Evolutionary conservation across 2,888 invertebrate genomes (phyloP).

Genomic region (Elmis aenea): DNA sequence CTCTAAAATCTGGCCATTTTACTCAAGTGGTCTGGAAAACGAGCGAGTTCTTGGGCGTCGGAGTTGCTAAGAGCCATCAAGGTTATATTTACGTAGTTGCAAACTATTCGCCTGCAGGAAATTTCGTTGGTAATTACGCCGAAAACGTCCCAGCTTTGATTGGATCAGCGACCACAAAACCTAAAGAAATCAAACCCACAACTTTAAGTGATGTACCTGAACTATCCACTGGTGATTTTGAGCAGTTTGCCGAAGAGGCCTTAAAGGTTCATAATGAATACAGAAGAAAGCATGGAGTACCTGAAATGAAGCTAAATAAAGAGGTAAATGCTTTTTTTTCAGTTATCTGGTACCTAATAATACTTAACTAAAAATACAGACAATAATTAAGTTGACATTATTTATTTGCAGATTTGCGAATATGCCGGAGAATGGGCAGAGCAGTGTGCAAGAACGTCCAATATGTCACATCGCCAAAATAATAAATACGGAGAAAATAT

Average conservation of each 20-base stretch:
- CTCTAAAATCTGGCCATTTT: constrained; percentile 63
- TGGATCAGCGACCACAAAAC: too few species aligned
- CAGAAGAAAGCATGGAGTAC: constrained; percentile 54
- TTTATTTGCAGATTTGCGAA: constrained; percentile 50
- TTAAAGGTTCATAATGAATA: constrained; percentile 59
- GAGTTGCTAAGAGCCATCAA: constrained; percentile 62
- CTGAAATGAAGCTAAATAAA: constrained; percentile 50
- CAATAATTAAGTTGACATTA: too few species aligned
- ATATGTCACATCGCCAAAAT: constrained; percentile 61
- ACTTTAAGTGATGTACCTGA: background rate
- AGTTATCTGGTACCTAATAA: background rate
- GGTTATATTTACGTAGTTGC: constrained; percentile 82
- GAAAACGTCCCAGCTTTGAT: constrained; percentile 62
- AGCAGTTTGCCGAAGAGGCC: constrained; percentile 48
- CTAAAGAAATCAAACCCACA: background rate
- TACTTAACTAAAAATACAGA: too few species aligned
- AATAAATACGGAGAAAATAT: constrained; percentile 60
- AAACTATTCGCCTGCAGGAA: constrained; percentile 88
- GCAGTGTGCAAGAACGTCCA: constrained; percentile 58
- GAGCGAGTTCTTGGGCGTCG: constrained; percentile 62
- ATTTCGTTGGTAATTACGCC: constrained; percentile 69
- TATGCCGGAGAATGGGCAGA: constrained; percentile 69
- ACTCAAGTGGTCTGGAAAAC: constrained; percentile 68
- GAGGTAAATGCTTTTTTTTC: constrained; percentile 48
- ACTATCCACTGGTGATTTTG: constrained; percentile 13